Evolutionary conservation across 2,888 invertebrate species (phyloP).

Genomic region (Euzophera pinguis): DNA sequence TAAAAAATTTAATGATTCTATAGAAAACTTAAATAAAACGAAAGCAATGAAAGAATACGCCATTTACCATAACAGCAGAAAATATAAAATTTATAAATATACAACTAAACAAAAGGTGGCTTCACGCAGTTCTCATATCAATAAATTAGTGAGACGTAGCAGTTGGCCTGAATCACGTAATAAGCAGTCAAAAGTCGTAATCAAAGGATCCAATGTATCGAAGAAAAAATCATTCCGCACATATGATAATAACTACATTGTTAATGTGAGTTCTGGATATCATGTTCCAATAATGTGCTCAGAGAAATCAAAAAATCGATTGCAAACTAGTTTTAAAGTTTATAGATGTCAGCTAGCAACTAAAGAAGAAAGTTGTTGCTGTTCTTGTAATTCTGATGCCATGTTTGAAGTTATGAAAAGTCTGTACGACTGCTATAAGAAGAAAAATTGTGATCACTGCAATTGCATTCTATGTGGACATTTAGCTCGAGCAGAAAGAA

Average conservation of each 20-base stretch:
- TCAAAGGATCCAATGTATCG: constrained; percentile 21
- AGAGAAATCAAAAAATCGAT: constrained; percentile 13
- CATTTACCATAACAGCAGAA: constrained; percentile 2
- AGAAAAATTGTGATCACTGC: constrained; percentile 56
- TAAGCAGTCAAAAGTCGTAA: constrained; percentile 12
- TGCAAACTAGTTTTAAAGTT: constrained; percentile 20
- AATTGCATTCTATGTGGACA: constrained; percentile 57
- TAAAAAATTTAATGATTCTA: not conserved
- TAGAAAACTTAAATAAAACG: not conserved
- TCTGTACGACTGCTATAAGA: constrained; percentile 62
- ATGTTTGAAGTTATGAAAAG: constrained; percentile 70
- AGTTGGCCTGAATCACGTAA: not conserved
- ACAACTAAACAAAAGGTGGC: not conserved
- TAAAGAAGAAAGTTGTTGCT: constrained; percentile 47
- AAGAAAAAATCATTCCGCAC: constrained; percentile 16
- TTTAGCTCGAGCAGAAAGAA: constrained; percentile 33
- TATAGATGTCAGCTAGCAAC: constrained; percentile 46
- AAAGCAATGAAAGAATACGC: not conserved
- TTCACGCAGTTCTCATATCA: not conserved
- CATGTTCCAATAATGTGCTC: constrained; percentile 17
- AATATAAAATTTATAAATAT: constrained; percentile 5
- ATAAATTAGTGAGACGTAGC: not conserved
- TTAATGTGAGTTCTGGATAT: constrained; percentile 25
- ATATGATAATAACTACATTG: constrained; percentile 23
- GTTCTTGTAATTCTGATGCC: constrained; percentile 60